Evolutionary conservation across 2,888 invertebrate genomes (phyloP), one percentile per base, ranked within the genome.

Genomic region (Ypsolopha sequella): DNA sequence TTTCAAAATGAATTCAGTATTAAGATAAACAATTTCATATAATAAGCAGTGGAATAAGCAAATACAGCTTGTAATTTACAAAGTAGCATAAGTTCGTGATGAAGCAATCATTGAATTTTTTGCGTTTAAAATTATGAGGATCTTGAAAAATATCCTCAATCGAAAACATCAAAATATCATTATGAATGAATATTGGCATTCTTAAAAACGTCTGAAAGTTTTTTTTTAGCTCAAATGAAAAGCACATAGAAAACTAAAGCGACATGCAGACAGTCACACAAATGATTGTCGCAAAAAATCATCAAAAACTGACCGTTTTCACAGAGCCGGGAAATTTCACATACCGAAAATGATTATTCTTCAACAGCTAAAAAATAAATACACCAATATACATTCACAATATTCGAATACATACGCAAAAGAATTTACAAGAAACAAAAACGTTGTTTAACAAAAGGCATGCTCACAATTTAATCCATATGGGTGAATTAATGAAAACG

Each of bases 341-440:
- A 86, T 87, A 87, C 76, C 87, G 86, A 84, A 85, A 87, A 85
- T 85, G 84, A 70, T 84, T 84, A 81, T 82, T 86, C 82, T 85
- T 81, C 82, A 86, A 81, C 63, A 81, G 81, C 82, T 85, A 85
- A 84, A 85, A 84, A 80, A 80, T 79, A 81, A 82, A 84, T 78
- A 81, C 73, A 87, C 73, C 79, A 80, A 81, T 84, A 79, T 77
- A 80, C 81, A 89, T 89, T 73, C 78, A 80, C 70, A 70, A 65
- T 66, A 58, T 57, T 50, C 41, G 38, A 35, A 43, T 43, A 43
- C 24, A 43, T 43, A 43, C 14, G 9, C 24, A 7, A 43, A 43
- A 14, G 6, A 47, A 8, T 47, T 3, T 7, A 44, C 41, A 49
- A 36, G 13, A 51, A 51, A 45, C 11, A 39, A 59, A 62, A 52